Conservation (phyloP, 1,140 invertebrate species). For the Hetaerina americana region DNA sequence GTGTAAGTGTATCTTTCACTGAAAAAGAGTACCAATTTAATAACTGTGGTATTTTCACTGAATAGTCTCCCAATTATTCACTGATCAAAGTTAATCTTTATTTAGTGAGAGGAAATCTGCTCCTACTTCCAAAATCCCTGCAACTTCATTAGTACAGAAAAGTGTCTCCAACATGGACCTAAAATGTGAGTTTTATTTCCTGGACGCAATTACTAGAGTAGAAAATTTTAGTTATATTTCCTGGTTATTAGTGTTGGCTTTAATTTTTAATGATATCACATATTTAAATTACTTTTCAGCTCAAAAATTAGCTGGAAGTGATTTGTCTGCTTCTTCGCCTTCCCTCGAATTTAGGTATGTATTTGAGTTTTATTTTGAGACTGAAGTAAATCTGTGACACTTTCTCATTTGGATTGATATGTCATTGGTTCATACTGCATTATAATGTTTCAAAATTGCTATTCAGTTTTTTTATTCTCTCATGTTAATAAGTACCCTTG, state of each 20-base stretch:
- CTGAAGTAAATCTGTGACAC: no score
- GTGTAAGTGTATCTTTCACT: neutral
- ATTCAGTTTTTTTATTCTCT: no score
- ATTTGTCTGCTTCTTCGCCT: neutral
- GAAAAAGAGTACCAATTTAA: neutral
- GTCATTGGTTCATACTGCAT: no score
- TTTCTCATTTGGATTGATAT: no score
- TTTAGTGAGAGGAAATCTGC: neutral
- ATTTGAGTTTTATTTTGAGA: neutral
- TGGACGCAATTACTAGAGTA: neutral
- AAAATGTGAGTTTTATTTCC: neutral
- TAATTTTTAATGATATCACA: neutral
- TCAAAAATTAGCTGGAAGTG: neutral
- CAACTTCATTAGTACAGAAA: neutral
- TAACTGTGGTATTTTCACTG: neutral
- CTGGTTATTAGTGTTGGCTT: neutral
- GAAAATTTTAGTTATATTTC: neutral
- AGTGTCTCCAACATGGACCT: neutral
- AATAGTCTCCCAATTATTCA: neutral
- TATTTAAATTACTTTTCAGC: neutral
- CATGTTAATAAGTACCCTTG: no score
- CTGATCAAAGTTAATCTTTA: neutral
- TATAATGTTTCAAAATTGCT: no score
- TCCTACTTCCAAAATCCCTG: neutral
- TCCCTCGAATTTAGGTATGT: neutral